Conservation (phyloP, 1,140 invertebrate species). For the Drosophila pseudoananassae region DNA sequence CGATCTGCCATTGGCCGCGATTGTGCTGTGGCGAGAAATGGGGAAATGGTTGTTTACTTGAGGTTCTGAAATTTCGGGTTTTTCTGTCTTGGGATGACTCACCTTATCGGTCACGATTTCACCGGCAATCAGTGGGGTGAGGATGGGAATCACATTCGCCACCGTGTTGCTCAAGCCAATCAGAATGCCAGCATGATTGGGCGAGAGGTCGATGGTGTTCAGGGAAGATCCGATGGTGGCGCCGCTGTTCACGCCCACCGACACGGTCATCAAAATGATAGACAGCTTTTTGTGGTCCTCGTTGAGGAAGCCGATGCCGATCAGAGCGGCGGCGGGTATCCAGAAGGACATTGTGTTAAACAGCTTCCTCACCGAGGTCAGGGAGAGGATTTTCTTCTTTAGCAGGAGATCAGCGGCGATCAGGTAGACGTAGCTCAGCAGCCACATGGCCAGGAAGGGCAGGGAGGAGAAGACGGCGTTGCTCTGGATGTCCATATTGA, state of each 20-base stretch:
- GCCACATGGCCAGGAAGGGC: constrained; percentile 91
- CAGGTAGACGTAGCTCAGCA: constrained; percentile 88
- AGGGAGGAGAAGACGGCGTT: constrained; percentile 90
- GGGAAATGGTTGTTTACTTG: constrained; percentile 12
- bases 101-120: constrained; percentile 88
- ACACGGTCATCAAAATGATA: constrained; percentile 87
- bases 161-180: constrained; percentile 89
- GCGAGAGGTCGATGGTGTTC: constrained; percentile 90
- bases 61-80: neutral
- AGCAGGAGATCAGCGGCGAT: constrained; percentile 87
- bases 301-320: constrained; percentile 87
- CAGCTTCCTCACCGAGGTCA: constrained; percentile 87
- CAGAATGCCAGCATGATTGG: constrained; percentile 90
- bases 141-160: constrained; percentile 90
- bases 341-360: constrained; percentile 88
- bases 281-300: constrained; percentile 85
- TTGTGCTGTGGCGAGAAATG: constrained; percentile 84
- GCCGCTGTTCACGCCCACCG: constrained; percentile 91
- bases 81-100: constrained; percentile 51
- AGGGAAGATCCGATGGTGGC: constrained; percentile 89
- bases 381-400: constrained; percentile 85
- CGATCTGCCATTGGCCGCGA: constrained; percentile 88
- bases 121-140: constrained; percentile 88
- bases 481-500: constrained; percentile 91
- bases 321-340: constrained; percentile 86